These are phyloP conservation scores for Nycticorax nycticorax DNA, from an alignment of 2,113 vertebrate species.

Conservation along the genomic window DNA sequence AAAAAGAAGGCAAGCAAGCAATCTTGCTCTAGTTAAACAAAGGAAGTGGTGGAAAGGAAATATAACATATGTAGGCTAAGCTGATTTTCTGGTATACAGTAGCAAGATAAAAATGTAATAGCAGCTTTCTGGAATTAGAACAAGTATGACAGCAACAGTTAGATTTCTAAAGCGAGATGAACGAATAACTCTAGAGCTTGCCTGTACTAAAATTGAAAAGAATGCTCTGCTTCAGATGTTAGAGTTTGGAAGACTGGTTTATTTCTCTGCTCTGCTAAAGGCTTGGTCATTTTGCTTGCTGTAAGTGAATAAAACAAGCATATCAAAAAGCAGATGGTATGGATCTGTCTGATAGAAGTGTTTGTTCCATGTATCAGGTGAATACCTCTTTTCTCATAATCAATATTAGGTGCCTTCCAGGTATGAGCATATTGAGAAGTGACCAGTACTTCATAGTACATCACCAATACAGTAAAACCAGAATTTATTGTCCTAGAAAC, in stretches of 20 bases:
- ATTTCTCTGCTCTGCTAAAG: not conserved
- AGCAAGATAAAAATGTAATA: not conserved
- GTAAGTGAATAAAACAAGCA: not conserved
- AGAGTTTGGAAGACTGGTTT: not conserved
- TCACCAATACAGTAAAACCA: not conserved
- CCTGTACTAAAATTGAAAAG: not conserved
- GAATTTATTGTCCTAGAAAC: not conserved
- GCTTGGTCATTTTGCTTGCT: not conserved
- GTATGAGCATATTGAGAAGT: not conserved
- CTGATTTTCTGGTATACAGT: not conserved
- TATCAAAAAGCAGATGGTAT: not conserved
- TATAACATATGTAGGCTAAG: not conserved
- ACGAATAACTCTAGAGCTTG: not conserved
- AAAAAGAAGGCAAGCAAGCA: not conserved
- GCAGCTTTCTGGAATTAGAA: not conserved
- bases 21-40: not conserved
- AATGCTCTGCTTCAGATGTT: not conserved
- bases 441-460: not conserved
- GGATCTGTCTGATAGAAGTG: not conserved
- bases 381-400: not conserved
- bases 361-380: not conserved
- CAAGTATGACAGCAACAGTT: not conserved
- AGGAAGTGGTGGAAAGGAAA: not conserved
- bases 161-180: not conserved
- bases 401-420: not conserved